These are phyloP conservation scores for Pangasius larnaudii DNA, from an alignment of 2,797 vertebrate genomes.

Conservation along the genomic window DNA sequence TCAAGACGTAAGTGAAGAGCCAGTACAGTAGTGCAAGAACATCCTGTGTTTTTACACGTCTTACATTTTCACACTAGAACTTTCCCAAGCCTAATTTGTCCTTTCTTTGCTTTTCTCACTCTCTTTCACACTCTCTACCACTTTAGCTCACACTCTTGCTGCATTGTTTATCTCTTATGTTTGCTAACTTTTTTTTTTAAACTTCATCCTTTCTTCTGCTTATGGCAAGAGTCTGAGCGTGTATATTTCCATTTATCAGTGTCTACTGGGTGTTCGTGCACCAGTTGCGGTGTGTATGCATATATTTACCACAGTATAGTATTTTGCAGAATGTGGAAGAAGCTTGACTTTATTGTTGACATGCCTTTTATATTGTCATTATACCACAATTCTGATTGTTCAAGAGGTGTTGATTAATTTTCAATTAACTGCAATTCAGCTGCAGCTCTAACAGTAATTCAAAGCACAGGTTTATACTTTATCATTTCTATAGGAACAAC, in stretches of 20 bases:
- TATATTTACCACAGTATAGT: neutral
- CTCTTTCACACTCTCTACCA: neutral
- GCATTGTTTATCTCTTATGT: neutral
- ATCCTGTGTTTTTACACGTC: neutral
- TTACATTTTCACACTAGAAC: neutral
- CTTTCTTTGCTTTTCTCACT: neutral
- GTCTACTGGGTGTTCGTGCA: neutral
- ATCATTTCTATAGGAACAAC: neutral
- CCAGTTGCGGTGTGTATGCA: neutral
- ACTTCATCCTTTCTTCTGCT: neutral
- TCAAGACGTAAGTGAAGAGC: neutral
- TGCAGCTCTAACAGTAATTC: neutral
- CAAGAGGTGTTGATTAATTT: neutral
- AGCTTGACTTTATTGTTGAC: neutral
- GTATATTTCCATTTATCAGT: neutral
- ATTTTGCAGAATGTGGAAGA: neutral
- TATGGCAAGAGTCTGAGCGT: neutral
- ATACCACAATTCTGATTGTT: neutral
- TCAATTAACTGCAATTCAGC: no score
- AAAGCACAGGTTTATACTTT: neutral
- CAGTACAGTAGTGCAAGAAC: neutral
- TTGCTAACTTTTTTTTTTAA: neutral
- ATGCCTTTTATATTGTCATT: neutral
- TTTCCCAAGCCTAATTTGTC: neutral
- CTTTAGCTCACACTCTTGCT: neutral